A percentile compares a stretch with the other conserved stretches of the same genome.
Evolutionary conservation across 1,140 invertebrate genomes (phyloP).

Genomic region (Acyrthosiphon pisum): DNA sequence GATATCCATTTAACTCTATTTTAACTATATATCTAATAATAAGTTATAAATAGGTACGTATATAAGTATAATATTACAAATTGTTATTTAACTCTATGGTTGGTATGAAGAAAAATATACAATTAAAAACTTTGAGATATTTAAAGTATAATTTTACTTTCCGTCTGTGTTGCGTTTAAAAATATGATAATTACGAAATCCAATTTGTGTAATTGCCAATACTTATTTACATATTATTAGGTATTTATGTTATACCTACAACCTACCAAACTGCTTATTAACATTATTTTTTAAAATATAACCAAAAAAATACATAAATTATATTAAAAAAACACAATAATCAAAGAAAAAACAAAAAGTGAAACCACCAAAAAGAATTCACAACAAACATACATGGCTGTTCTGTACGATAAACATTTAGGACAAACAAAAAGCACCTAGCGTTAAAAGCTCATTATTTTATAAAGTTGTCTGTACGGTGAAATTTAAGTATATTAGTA

Average conservation of each 20-base stretch:
- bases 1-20: neutral
- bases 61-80: neutral
- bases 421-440: neutral
- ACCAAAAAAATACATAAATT: neutral
- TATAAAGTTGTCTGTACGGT: neutral
- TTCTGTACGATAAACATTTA: neutral
- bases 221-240: constrained; percentile 1
- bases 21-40: neutral
- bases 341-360: neutral
- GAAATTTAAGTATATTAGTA: neutral
- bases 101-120: neutral
- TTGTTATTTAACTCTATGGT: neutral
- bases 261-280: neutral
- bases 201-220: constrained; percentile 11
- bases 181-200: constrained; percentile 18
- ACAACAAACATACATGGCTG: neutral
- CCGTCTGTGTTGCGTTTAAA: neutral
- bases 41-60: too few relatives aligned
- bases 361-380: neutral
- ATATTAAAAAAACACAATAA: neutral
- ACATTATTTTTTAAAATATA: neutral
- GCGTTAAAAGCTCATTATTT: neutral
- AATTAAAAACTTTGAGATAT: neutral
- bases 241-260: neutral
- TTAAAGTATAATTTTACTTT: neutral